Percentiles rank a stretch among this genome's conserved stretches.
Conservation (phyloP, 2,888 invertebrate species). For the Orgyia antiqua region DNA sequence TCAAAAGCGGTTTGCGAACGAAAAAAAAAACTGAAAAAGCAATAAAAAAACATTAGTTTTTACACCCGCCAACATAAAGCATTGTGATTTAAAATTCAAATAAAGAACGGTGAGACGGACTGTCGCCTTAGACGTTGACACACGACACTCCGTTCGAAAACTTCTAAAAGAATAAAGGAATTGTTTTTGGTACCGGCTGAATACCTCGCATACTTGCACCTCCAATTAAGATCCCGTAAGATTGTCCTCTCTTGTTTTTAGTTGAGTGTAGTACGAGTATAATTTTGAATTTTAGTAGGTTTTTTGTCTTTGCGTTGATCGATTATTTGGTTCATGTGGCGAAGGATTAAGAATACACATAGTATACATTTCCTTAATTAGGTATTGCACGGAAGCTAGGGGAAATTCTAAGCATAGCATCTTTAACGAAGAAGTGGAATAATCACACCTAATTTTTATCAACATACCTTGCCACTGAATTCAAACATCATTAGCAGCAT, state of each 20-base stretch:
- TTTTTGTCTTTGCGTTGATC: too few species aligned
- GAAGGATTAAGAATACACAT: not conserved
- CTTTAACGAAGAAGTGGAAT: too few species aligned
- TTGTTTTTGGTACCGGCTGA: constrained; percentile 19
- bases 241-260: constrained; percentile 55
- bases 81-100: constrained; percentile 42
- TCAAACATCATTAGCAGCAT: too few species aligned
- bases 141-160: constrained; percentile 20
- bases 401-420: too few species aligned
- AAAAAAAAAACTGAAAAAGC: too few species aligned
- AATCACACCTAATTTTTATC: too few species aligned
- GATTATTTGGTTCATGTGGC: too few species aligned
- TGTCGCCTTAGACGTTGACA: constrained; percentile 35
- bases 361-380: not conserved
- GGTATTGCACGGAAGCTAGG: too few species aligned
- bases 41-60: constrained; percentile 41
- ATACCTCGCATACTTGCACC: constrained; percentile 54
- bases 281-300: not conserved
- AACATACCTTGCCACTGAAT: too few species aligned
- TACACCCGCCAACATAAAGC: constrained; percentile 31
- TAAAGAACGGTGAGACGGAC: constrained; percentile 32
- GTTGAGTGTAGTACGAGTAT: constrained; percentile 7
- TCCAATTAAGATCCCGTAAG: constrained; percentile 71
- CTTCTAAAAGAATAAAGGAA: constrained; percentile 29
- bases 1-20: too few species aligned